A percentile compares a stretch with the other conserved stretches of the same genome.
phyloP scores from a whole-genome alignment of 2,797 vertebrate species.

The Cyprinodon diabolis region DNA sequence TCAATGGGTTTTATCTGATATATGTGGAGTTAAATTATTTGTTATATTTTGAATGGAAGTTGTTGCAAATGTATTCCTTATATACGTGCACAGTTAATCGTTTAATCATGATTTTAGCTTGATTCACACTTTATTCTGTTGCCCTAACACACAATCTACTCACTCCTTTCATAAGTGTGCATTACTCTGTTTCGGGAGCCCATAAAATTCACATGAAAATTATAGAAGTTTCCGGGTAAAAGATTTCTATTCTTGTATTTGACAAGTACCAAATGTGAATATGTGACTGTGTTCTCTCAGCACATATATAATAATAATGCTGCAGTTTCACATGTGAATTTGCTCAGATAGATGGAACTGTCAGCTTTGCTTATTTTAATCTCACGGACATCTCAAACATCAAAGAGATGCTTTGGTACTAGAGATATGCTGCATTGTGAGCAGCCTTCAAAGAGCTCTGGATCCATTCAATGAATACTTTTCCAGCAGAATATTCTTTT shows the following conservation, averaged over 20 bases:
- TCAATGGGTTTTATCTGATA: too few relatives aligned
- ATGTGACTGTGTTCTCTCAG: background rate
- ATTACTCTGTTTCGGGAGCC: background rate
- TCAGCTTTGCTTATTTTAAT: slow-evolving; percentile 40
- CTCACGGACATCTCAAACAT: slow-evolving; percentile 55
- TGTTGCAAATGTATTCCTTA: too few relatives aligned
- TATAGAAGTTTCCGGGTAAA: background rate
- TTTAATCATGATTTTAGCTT: too few relatives aligned
- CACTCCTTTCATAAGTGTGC: background rate
- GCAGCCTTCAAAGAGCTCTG: slow-evolving; percentile 77
- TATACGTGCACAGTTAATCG: too few relatives aligned
- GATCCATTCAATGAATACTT: slow-evolving; percentile 66
- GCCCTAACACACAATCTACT: background rate
- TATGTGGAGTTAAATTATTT: too few relatives aligned
- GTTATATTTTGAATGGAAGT: too few relatives aligned
- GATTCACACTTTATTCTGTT: background rate
- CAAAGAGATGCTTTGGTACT: slow-evolving; percentile 78
- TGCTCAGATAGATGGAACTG: slow-evolving; percentile 25
- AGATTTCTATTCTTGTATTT: background rate
- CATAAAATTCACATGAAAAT: background rate
- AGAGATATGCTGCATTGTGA: slow-evolving; percentile 72
- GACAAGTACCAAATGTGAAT: background rate
- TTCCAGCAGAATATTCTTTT: slow-evolving; percentile 59
- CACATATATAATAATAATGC: background rate
- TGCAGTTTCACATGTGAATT: slow-evolving; percentile 16